These are phyloP conservation scores for Labia minor DNA, from an alignment of 2,888 invertebrate genomes.

Conservation along the genomic window DNA sequence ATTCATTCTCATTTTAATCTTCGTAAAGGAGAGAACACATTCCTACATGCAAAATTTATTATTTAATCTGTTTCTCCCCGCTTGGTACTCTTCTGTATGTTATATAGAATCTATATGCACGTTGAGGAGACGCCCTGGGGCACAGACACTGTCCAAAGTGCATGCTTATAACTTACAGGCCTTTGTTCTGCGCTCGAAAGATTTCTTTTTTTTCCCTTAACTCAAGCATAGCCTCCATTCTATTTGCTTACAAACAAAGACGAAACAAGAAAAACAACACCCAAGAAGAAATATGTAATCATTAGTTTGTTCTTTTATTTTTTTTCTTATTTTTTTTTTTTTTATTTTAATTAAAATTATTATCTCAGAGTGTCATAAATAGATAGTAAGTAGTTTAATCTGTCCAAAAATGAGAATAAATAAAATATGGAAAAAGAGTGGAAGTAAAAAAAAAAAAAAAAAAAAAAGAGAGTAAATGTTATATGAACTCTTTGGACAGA, in stretches of 20 bases:
- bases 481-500: too few species aligned
- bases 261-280: slow-evolving; percentile 1
- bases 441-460: too few species aligned
- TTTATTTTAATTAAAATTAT: background rate
- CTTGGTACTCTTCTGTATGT: background rate
- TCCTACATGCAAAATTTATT: slow-evolving; percentile 1
- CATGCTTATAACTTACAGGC: background rate
- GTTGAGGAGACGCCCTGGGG: background rate
- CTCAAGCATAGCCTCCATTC: background rate
- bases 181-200: background rate
- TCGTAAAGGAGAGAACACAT: background rate
- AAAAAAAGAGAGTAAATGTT: too few species aligned
- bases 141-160: background rate
- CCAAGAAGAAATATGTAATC: background rate
- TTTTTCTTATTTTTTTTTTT: background rate
- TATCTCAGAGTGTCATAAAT: background rate
- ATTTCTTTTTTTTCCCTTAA: background rate
- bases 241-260: background rate
- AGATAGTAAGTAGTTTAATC: too few species aligned
- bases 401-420: too few species aligned
- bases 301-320: background rate
- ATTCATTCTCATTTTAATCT: too few species aligned
- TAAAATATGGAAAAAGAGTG: too few species aligned
- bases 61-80: background rate
- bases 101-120: background rate